These are phyloP conservation scores for Hydropotes inermis DNA, from an alignment of 2,113 vertebrate genomes.

Conservation along the genomic window DNA sequence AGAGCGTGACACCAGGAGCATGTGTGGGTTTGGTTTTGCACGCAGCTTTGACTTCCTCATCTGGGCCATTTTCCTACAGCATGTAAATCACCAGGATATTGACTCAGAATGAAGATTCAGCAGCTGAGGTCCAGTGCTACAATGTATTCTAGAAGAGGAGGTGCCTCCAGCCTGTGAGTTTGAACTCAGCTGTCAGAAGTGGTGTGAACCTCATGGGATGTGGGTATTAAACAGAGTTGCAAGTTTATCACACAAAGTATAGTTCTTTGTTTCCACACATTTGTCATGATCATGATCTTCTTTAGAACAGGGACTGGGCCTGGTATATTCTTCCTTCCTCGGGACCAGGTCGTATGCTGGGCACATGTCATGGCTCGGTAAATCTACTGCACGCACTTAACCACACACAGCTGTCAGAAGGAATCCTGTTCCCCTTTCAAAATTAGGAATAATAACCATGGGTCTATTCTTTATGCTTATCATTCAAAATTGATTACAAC, in stretches of 20 bases:
- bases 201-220: background rate
- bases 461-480: background rate
- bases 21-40: background rate
- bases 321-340: background rate
- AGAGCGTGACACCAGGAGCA: background rate
- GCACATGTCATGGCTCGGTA: background rate
- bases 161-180: background rate
- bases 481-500: background rate
- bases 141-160: background rate
- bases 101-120: background rate
- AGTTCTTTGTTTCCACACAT: background rate
- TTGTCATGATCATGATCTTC: background rate
- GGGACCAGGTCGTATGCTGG: background rate
- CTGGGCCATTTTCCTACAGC: background rate
- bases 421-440: background rate
- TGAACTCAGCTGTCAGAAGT: background rate
- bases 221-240: background rate
- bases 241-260: background rate
- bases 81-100: background rate
- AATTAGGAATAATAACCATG: background rate
- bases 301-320: background rate
- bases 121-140: background rate
- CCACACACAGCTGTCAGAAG: background rate
- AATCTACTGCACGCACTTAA: background rate
- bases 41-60: conserved; percentile 26